Base-by-base conservation (phyloP, 2,797 vertebrate species). In the Picus viridis region DNA sequence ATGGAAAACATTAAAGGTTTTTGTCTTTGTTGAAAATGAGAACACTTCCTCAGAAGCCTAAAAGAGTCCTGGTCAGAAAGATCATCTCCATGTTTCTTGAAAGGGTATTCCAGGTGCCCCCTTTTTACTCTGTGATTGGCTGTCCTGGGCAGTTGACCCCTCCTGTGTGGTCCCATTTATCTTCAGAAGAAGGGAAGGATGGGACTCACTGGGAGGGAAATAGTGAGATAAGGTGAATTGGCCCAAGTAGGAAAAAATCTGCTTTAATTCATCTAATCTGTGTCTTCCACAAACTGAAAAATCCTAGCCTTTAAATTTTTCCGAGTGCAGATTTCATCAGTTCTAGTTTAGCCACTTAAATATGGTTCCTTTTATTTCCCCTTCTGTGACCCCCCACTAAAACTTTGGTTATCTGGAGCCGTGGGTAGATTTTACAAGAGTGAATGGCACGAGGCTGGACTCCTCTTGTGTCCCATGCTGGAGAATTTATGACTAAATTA, bases 71-170 rank as follows among this genome's bases (percentile, higher is more conserved):
- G 32, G 20, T 10, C 0, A 64, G 54, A 34, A 73, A 20, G 39
- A 24, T 7, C 43, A 43, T 16, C 23, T 16, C 0, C 0, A 9
- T 18, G 4, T 32, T 8, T 54, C 30, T 71, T 47, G 41, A 72
- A 10, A 12, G 32, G 36, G 12, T 16, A 9, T 56, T 83, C 30
- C 77, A 75, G 43, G 10, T 51, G 39, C 10, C 76, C 29, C 43
- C 13, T 34, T 16, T 69, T 7, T 1, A 18, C 19, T 6, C 43
- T 41, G 16, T 6, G 30, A 39, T 67, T 16, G 63, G 12, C 27
- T 30, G 32, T 24, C 11, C 36, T n/a, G 67, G 71, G 43, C 19
- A 24, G 22, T 34, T 7, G 12, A 30, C 51, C 22, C 14, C 16
- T 69, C 75, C 65, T 12, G 39, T 2, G 4, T 27, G 20, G 7